phyloP scores from a whole-genome alignment of 2,888 invertebrate species.

The Syrista parreyssii region DNA sequence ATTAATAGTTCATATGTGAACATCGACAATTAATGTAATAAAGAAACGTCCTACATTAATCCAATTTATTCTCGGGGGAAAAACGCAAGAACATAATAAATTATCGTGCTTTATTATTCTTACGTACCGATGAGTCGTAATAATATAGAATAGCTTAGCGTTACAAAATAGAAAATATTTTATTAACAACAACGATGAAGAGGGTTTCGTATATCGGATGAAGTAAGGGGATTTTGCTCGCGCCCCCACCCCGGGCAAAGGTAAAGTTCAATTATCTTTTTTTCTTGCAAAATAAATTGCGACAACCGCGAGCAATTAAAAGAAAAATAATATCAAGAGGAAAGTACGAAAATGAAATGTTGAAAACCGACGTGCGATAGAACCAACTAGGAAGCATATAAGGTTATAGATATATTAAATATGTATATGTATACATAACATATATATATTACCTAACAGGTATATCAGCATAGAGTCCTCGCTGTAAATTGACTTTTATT shows the following conservation, averaged over 20 bases:
- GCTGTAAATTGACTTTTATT: not conserved
- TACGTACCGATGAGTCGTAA: conserved; percentile 6
- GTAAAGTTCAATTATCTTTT: not conserved
- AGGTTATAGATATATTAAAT: not conserved
- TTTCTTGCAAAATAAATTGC: not conserved
- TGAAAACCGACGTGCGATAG: not conserved
- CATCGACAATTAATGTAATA: not conserved
- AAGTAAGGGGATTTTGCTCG: not conserved
- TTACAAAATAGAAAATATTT: conserved; percentile 12
- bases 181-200: conserved; percentile 4
- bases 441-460: not conserved
- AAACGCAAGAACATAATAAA: conserved; percentile 9
- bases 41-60: not conserved
- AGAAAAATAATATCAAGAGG: not conserved
- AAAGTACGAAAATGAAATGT: not conserved
- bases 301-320: not conserved
- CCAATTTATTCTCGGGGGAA: not conserved
- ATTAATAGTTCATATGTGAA: not conserved
- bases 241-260: not conserved
- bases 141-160: conserved; percentile 6
- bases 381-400: not conserved
- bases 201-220: not conserved
- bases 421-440: not conserved
- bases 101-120: conserved; percentile 4
- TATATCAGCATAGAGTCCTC: not conserved